phyloP scores from a whole-genome alignment of 2,113 vertebrate genomes.

The Tragulus kanchil region DNA sequence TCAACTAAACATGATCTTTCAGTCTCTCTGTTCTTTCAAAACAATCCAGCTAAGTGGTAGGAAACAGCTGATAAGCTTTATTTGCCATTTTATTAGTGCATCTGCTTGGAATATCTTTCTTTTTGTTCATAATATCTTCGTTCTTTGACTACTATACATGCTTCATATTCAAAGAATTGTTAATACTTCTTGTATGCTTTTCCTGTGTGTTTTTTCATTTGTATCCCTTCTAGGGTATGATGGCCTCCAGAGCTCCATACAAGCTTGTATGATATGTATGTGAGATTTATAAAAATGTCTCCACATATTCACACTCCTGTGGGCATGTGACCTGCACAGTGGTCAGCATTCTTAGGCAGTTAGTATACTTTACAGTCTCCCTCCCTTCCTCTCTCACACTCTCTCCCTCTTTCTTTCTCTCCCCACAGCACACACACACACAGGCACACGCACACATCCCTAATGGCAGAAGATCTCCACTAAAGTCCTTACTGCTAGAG shows the following conservation, averaged over 20 bases:
- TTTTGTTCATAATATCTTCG: background rate
- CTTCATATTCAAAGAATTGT: background rate
- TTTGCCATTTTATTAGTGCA: background rate
- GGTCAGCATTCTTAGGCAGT: background rate
- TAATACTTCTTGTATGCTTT: background rate
- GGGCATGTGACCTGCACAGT: background rate
- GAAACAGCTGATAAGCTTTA: background rate
- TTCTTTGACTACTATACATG: background rate
- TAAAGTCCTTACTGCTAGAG: background rate
- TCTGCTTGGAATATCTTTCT: background rate
- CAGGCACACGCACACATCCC: accelerated
- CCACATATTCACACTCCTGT: background rate
- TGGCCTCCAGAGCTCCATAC: background rate
- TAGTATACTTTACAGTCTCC: background rate
- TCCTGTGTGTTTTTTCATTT: background rate
- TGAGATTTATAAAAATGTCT: background rate
- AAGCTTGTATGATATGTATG: background rate
- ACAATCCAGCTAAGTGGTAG: background rate
- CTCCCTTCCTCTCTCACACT: background rate
- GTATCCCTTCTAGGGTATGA: background rate
- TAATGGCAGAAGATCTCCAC: background rate
- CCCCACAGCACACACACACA: background rate
- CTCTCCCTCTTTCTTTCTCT: background rate
- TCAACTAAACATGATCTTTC: background rate
- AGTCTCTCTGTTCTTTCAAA: background rate